Evolutionary conservation across 30 jellyfish, hydroid and myxozoan species (phyloP).

Genomic region (Aurelia aurita): DNA sequence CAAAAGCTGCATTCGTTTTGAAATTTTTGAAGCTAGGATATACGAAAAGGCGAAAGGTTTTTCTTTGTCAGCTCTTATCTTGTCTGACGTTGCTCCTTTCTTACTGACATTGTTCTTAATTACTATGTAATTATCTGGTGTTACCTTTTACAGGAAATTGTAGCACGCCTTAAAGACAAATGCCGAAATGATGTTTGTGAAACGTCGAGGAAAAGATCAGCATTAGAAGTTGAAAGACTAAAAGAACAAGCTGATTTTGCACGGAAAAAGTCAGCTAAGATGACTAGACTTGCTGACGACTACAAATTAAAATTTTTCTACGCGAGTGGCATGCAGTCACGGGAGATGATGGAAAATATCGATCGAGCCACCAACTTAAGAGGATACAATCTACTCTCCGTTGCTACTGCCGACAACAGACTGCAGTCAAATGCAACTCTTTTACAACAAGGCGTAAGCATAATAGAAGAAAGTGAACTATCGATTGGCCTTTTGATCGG

Average conservation of each 20-base stretch:
- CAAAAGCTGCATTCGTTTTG: no score
- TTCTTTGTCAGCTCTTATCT: no score
- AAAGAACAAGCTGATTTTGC: neutral
- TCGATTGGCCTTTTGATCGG: neutral
- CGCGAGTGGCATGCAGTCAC: slow-evolving; percentile 17
- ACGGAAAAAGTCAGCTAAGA: neutral
- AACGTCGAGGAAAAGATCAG: neutral
- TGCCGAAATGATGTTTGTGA: neutral
- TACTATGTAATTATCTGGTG: no score
- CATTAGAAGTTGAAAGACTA: neutral
- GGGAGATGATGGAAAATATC: slow-evolving; percentile 6
- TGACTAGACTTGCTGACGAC: neutral
- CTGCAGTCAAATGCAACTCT: slow-evolving; percentile 5
- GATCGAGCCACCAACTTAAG: slow-evolving; percentile 1
- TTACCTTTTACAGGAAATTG: neutral
- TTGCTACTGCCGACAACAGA: slow-evolving; percentile 16
- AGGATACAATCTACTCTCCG: slow-evolving; percentile 15
- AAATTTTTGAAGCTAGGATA: no score
- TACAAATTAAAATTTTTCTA: neutral
- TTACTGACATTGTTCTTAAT: no score
- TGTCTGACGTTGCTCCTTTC: no score
- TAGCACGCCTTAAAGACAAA: neutral
- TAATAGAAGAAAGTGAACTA: neutral
- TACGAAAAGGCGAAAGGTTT: no score
- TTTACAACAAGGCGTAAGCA: slow-evolving; percentile 21